Evolutionary conservation across 2,113 vertebrate genomes (phyloP).

Genomic region (Petaurus breviceps): DNA sequence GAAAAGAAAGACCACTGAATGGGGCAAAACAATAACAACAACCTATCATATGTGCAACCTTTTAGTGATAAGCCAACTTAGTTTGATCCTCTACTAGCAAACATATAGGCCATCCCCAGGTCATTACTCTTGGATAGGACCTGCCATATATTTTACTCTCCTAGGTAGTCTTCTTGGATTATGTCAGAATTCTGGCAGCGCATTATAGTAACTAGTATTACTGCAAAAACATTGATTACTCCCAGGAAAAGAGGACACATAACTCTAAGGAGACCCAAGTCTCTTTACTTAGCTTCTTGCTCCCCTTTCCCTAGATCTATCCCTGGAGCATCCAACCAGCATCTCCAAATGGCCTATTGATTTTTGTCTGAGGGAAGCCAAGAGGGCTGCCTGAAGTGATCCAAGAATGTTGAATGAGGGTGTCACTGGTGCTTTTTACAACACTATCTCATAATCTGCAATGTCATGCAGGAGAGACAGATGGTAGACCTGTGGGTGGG

Average conservation of each 20-base stretch:
- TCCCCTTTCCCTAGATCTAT: background rate
- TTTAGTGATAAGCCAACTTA: background rate
- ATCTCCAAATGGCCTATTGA: background rate
- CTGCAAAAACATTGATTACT: background rate
- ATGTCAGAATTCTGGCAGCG: background rate
- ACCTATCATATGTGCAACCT: background rate
- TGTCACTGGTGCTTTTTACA: background rate
- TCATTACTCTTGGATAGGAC: background rate
- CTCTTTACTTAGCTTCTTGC: background rate
- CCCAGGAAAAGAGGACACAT: background rate
- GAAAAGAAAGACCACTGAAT: background rate
- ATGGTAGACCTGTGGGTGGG: background rate
- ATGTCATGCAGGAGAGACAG: background rate
- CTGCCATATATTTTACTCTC: no score
- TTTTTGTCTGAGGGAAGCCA: background rate
- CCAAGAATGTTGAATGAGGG: background rate
- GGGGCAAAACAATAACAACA: background rate
- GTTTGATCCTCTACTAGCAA: background rate
- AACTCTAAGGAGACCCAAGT: background rate
- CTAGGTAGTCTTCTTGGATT: background rate
- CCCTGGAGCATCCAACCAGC: background rate
- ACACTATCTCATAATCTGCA: background rate
- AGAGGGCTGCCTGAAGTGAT: background rate
- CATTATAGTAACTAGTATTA: background rate
- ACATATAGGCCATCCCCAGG: background rate